Evolutionary conservation across 2,797 vertebrate genomes (phyloP).

Genomic region (Chelon labrosus): DNA sequence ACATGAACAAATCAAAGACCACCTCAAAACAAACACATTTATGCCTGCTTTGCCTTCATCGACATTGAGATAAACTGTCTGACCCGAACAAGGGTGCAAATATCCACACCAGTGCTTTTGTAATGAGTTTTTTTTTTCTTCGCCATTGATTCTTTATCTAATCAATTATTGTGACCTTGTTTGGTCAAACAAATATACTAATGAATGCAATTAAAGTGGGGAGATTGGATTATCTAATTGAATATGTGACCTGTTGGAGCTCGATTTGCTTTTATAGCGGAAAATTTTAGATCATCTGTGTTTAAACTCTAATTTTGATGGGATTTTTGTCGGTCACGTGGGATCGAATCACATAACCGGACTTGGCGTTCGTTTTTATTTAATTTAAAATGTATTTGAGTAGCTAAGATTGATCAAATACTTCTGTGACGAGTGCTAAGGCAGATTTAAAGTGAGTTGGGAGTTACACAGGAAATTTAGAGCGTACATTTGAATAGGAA

Average conservation of each 20-base stretch:
- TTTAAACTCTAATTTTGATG: constrained; percentile 5
- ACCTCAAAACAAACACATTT: constrained; percentile 82
- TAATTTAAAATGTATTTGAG: not conserved
- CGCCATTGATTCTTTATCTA: constrained; percentile 72
- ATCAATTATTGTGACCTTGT: constrained; percentile 83
- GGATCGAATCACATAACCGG: not conserved
- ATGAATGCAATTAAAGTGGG: constrained; percentile 77
- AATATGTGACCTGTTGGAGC: constrained; percentile 66
- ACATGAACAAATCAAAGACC: constrained; percentile 82
- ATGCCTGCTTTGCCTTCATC: constrained; percentile 73
- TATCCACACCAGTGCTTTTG: constrained; percentile 73
- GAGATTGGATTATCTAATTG: constrained; percentile 77
- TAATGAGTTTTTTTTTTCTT: constrained; percentile 79
- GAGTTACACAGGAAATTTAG: not conserved
- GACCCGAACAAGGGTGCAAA: constrained; percentile 78
- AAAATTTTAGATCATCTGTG: constrained; percentile 1
- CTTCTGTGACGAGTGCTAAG: not conserved
- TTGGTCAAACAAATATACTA: constrained; percentile 81
- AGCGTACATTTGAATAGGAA: constrained; percentile 12
- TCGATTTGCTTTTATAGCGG: constrained; percentile 40
- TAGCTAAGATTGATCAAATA: not conserved
- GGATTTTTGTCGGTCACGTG: not conserved
- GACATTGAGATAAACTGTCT: constrained; percentile 82
- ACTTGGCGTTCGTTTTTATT: not conserved
- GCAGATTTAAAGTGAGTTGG: constrained; percentile 1